Conservation (phyloP, 2,113 vertebrate genomes). For the Tricholaema leucomelas region DNA sequence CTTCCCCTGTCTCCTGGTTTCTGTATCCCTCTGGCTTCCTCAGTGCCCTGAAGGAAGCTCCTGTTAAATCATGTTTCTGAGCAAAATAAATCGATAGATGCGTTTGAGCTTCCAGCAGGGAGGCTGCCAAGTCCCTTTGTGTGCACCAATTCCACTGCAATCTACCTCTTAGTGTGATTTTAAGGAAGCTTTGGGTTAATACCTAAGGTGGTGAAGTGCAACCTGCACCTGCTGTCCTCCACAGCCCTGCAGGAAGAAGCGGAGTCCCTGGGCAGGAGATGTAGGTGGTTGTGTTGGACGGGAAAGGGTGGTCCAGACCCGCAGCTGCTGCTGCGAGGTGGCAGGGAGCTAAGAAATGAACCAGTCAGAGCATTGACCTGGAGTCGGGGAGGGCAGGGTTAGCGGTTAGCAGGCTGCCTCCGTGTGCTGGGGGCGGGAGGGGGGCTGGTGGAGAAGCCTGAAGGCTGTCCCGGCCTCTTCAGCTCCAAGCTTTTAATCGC, state of each 20-base stretch:
- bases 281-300: background rate
- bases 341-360: background rate
- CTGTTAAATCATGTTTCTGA: background rate
- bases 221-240: background rate
- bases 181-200: background rate
- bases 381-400: rapidly evolving
- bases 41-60: rapidly evolving
- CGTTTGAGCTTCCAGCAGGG: background rate
- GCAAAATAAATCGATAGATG: background rate
- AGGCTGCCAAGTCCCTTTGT: background rate
- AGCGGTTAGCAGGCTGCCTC: background rate
- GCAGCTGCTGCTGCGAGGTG: rapidly evolving
- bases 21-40: background rate
- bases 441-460: background rate
- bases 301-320: background rate
- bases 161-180: background rate
- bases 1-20: background rate
- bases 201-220: background rate
- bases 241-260: background rate
- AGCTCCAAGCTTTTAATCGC: background rate
- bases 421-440: rapidly evolving
- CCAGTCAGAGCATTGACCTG: rapidly evolving
- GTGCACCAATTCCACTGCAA: background rate
- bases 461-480: background rate
- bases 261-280: rapidly evolving